phyloP scores from a whole-genome alignment of 2,888 invertebrate genomes.

The Trichogramma evanescens region DNA sequence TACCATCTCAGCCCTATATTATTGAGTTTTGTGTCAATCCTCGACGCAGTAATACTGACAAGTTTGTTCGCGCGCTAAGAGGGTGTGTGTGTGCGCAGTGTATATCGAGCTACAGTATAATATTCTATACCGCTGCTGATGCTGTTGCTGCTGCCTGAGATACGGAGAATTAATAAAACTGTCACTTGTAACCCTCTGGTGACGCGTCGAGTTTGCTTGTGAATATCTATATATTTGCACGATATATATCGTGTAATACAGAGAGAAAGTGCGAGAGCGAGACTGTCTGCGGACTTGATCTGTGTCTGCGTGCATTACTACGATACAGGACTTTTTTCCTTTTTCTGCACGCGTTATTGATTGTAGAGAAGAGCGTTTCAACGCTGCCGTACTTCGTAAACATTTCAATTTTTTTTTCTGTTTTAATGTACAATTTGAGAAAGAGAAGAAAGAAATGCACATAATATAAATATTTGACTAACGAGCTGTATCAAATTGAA shows the following conservation, averaged over 20 bases:
- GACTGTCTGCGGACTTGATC: not conserved
- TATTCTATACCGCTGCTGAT: constrained; percentile 19
- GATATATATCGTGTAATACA: not conserved
- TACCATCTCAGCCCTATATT: constrained; percentile 25
- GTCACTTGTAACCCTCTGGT: constrained; percentile 57
- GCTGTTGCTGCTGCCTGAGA: constrained; percentile 33
- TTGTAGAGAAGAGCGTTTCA: no score
- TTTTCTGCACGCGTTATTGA: not conserved
- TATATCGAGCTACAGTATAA: no score
- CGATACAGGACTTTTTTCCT: not conserved
- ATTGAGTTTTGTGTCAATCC: constrained; percentile 37
- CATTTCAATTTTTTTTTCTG: no score
- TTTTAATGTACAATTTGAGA: no score
- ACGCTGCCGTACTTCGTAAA: no score
- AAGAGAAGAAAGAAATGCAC: no score
- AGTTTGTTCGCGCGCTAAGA: constrained; percentile 12
- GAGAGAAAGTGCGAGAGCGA: not conserved
- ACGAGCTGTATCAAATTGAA: no score
- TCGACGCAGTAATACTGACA: not conserved
- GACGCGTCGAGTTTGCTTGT: not conserved
- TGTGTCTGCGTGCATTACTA: not conserved
- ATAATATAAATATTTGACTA: no score
- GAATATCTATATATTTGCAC: not conserved
- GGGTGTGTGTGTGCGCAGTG: not conserved
- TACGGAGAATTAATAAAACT: constrained; percentile 71